These are phyloP conservation scores for Peromyscus nudipes DNA, from an alignment of 2,797 vertebrate genomes.

Conservation along the genomic window DNA sequence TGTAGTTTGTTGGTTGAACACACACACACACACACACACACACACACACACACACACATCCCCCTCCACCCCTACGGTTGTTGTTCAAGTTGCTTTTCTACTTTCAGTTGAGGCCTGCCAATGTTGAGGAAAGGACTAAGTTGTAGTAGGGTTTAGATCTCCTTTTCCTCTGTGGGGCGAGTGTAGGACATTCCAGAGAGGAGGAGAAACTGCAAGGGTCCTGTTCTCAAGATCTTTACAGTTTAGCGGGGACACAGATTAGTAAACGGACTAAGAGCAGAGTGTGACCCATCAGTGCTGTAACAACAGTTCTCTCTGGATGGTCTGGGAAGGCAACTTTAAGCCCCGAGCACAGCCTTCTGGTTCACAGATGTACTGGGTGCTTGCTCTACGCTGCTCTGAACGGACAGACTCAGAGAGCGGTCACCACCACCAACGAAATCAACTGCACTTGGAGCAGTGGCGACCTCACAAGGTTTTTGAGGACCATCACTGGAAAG, in stretches of 20 bases:
- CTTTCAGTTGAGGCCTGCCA: neutral
- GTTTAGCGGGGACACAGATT: neutral
- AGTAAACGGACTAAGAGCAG: neutral
- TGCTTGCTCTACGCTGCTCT: neutral
- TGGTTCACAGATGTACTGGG: neutral
- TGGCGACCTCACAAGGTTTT: neutral
- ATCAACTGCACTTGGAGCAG: neutral
- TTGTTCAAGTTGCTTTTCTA: neutral
- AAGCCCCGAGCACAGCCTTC: neutral
- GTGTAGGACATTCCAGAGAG: neutral
- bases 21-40: too few species aligned
- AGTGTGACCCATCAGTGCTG: neutral
- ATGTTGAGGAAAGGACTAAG: neutral
- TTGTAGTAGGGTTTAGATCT: neutral
- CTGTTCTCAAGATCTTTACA: neutral
- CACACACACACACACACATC: too few species aligned
- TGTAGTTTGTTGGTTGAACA: neutral
- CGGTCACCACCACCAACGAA: neutral
- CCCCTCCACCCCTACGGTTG: too few species aligned
- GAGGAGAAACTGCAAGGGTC: neutral
- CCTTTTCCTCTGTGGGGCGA: neutral
- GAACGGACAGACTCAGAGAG: neutral
- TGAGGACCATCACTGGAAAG: neutral
- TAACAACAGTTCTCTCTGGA: neutral
- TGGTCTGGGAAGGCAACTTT: neutral